Percentiles rank a stretch among this genome's conserved stretches.
These are phyloP conservation scores for Cricetomys ansorgei DNA, from an alignment of 2,113 vertebrate species.

Conservation along the genomic window DNA sequence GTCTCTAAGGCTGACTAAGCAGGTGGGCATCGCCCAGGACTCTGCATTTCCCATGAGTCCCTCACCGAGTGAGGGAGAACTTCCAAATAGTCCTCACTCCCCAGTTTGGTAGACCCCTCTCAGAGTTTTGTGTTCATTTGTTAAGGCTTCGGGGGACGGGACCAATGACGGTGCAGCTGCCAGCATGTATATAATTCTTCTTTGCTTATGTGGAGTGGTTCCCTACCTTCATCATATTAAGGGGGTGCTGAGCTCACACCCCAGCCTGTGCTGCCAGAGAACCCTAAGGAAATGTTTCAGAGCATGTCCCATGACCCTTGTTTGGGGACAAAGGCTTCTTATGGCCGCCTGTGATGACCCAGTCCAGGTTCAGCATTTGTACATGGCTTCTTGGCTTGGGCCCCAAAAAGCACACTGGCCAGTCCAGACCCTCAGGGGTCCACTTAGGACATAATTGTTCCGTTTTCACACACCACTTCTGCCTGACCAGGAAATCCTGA, in stretches of 20 bases:
- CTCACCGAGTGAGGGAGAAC: too few relatives aligned
- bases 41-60: neutral
- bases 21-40: neutral
- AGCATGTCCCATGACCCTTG: fast-evolving
- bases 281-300: neutral
- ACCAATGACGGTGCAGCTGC: neutral
- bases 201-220: neutral
- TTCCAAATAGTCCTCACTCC: neutral
- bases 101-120: neutral
- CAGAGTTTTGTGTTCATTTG: neutral
- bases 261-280: neutral
- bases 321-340: neutral
- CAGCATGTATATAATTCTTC: neutral
- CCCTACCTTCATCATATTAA: neutral
- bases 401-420: neutral
- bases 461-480: conserved; percentile 74
- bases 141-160: neutral
- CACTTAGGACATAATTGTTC: conserved; percentile 74
- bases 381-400: neutral
- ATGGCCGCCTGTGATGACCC: neutral
- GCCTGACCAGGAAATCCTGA: conserved; percentile 79
- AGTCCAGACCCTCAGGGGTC: conserved; percentile 36
- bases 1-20: neutral
- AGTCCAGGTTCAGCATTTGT: neutral
- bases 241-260: neutral